These are phyloP conservation scores for Cyprinus carpio DNA, from an alignment of 2,113 vertebrate genomes.

Conservation along the genomic window DNA sequence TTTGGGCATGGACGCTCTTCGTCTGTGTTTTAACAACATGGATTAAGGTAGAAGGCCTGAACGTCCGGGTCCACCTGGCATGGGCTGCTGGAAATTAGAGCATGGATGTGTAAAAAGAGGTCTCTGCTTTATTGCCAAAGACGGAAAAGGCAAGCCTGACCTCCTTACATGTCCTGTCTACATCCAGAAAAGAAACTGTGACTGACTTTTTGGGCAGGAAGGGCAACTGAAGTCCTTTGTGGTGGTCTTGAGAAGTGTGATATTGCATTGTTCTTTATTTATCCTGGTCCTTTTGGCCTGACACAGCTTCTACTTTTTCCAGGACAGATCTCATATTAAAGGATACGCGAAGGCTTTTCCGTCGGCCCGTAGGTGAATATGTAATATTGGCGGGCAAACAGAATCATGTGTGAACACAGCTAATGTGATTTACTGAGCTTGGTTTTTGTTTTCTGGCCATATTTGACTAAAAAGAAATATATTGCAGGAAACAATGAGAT, in stretches of 20 bases:
- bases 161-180: conserved; percentile 51
- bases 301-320: conserved; percentile 24
- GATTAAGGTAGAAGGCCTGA: conserved; percentile 63
- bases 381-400: neutral
- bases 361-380: neutral
- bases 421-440: neutral
- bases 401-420: too few relatives aligned
- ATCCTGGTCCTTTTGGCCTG: conserved; percentile 10
- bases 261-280: conserved; percentile 29
- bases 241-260: conserved; percentile 26
- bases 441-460: neutral
- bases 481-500: too few relatives aligned
- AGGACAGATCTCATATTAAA: conserved; percentile 29
- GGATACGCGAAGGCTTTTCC: neutral
- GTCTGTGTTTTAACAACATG: conserved; percentile 77
- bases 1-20: too few relatives aligned
- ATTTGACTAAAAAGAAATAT: neutral
- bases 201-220: conserved; percentile 54
- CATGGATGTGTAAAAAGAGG: conserved; percentile 46
- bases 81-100: conserved; percentile 60
- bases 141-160: conserved; percentile 31
- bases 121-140: conserved; percentile 40
- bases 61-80: conserved; percentile 52
- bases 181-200: conserved; percentile 26
- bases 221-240: conserved; percentile 9